A percentile compares a stretch with the other conserved stretches of the same genome.
These are phyloP conservation scores for Leptobrachium leishanense DNA, from an alignment of 2,113 vertebrate species.

Conservation along the genomic window DNA sequence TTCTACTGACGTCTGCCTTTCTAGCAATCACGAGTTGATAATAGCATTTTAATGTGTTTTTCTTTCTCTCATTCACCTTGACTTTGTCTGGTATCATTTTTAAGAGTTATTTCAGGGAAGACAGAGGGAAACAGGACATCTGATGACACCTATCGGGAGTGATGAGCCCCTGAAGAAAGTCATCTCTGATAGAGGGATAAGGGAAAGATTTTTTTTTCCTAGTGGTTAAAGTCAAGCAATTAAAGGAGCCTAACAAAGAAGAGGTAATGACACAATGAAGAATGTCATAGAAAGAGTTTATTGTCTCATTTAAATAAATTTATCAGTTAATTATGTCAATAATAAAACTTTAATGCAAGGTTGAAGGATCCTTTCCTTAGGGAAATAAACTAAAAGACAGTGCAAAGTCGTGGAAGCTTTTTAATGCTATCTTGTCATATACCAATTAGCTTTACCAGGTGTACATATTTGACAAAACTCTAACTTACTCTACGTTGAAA, in stretches of 20 bases:
- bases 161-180: no score
- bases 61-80: no score
- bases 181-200: no score
- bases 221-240: not conserved
- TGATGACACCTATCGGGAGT: no score
- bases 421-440: constrained; percentile 37
- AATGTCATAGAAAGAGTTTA: constrained; percentile 28
- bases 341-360: constrained; percentile 46
- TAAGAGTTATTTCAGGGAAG: no score
- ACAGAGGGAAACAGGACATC: no score
- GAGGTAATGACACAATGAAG: constrained; percentile 34
- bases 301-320: constrained; percentile 46
- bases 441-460: constrained; percentile 35
- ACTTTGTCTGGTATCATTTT: no score
- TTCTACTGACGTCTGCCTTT: no score
- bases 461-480: constrained; percentile 16
- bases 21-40: no score
- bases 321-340: constrained; percentile 50
- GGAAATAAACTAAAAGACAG: constrained; percentile 43
- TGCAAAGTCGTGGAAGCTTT: constrained; percentile 36
- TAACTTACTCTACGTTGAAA: no score
- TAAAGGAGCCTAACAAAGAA: not conserved
- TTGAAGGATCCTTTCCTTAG: constrained; percentile 34
- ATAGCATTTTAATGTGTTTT: no score
- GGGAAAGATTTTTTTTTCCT: no score